Evolutionary conservation across 1,140 invertebrate genomes (phyloP).

Genomic region (Asobara japonica): DNA sequence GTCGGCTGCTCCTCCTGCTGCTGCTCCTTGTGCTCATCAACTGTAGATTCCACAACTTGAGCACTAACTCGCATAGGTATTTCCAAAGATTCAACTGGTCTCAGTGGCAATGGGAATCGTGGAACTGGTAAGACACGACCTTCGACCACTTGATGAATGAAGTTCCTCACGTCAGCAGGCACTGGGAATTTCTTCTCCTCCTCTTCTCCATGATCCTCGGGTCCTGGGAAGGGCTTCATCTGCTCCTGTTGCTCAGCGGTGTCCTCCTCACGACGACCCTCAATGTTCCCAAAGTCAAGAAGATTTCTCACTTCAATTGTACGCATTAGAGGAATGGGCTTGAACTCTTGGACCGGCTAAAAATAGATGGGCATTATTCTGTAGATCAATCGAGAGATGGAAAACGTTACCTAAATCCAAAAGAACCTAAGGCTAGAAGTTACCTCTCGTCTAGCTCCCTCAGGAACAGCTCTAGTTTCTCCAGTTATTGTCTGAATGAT

Average conservation of each 20-base stretch:
- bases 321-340: slow-evolving; percentile 57
- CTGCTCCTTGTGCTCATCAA: slow-evolving; percentile 54
- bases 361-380: not conserved
- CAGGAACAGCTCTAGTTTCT: slow-evolving; percentile 49
- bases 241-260: slow-evolving; percentile 51
- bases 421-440: not conserved
- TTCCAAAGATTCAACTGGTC: slow-evolving; percentile 56
- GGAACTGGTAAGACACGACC: slow-evolving; percentile 54
- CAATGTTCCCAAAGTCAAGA: slow-evolving; percentile 59
- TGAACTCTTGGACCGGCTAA: slow-evolving; percentile 52
- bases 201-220: slow-evolving; percentile 55
- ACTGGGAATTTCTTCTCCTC: slow-evolving; percentile 55
- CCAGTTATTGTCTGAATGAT: slow-evolving; percentile 60
- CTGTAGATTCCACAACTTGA: slow-evolving; percentile 47
- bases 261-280: slow-evolving; percentile 48
- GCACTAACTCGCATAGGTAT: slow-evolving; percentile 56
- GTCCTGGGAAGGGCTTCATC: slow-evolving; percentile 51
- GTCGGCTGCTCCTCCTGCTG: slow-evolving; percentile 46
- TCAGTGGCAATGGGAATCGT: slow-evolving; percentile 50
- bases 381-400: too few species aligned
- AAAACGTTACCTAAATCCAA: not conserved
- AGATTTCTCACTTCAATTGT: slow-evolving; percentile 59
- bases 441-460: slow-evolving; percentile 57
- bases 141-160: slow-evolving; percentile 60
- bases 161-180: slow-evolving; percentile 55